These are phyloP conservation scores for Romanogobio albipinnatus DNA, from an alignment of 2,113 vertebrate species.

Conservation along the genomic window DNA sequence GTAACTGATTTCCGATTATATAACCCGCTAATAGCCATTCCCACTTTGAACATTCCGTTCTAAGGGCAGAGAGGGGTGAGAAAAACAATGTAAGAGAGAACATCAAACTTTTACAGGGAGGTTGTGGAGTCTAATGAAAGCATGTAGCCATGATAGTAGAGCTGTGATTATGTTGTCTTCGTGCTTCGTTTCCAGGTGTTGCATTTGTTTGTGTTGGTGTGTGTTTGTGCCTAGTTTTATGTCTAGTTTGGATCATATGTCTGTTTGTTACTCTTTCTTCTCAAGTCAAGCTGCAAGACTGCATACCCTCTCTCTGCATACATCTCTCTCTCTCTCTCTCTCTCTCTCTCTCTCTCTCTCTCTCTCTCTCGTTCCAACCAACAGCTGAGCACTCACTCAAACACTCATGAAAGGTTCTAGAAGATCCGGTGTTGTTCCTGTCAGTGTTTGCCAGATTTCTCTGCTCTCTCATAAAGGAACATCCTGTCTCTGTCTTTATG, in stretches of 20 bases:
- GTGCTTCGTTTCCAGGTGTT: conserved; percentile 6
- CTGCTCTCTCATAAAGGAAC: not conserved
- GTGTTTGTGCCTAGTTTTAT: not conserved
- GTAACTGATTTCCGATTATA: conserved; percentile 64
- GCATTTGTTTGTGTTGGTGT: conserved; percentile 11
- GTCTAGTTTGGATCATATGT: not conserved
- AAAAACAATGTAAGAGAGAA: not conserved
- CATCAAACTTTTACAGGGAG: not conserved
- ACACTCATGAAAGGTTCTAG: not conserved
- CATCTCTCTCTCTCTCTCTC: not conserved
- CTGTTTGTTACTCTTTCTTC: conserved; percentile 37
- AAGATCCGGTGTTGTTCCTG: not conserved
- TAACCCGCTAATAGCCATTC: conserved; percentile 61
- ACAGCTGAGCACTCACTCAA: conserved; percentile 24
- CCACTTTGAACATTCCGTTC: conserved; percentile 65
- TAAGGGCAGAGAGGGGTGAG: conserved; percentile 15
- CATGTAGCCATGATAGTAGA: not conserved
- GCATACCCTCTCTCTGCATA: conserved; percentile 9
- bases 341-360: not conserved
- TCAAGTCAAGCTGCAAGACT: conserved; percentile 14
- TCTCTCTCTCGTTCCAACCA: not conserved
- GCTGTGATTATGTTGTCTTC: conserved; percentile 19
- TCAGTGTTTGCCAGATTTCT: conserved; percentile 13
- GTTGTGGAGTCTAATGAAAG: conserved; percentile 31
- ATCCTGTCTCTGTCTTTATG: not conserved